Percentiles rank a stretch among this genome's conserved stretches.
These are phyloP conservation scores for Aythya baeri DNA, from an alignment of 2,113 vertebrate genomes.

Conservation along the genomic window DNA sequence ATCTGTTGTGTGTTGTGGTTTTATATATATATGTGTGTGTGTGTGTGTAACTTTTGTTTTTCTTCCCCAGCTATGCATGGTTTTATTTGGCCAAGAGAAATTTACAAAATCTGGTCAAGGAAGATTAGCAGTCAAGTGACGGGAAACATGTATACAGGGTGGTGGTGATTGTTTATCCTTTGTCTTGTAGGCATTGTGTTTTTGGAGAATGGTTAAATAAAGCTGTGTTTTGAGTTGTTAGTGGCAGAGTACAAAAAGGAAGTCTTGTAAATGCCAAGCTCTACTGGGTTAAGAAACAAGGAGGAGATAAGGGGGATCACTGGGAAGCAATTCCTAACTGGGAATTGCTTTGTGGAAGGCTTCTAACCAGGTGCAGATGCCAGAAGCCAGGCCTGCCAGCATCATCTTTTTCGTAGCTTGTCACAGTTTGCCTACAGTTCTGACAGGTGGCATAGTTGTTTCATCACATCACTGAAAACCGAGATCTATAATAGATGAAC, in stretches of 20 bases:
- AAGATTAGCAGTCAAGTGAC: not conserved
- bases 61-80: rapidly evolving
- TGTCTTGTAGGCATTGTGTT: not conserved
- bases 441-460: not conserved
- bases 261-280: not conserved
- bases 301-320: not conserved
- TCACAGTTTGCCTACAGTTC: not conserved
- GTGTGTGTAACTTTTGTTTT: not conserved
- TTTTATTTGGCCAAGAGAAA: not conserved
- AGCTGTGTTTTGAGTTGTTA: not conserved
- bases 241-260: not conserved
- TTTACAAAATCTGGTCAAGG: not conserved
- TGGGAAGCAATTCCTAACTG: not conserved
- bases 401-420: not conserved
- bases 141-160: not conserved
- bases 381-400: not conserved
- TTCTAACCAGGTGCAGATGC: not conserved
- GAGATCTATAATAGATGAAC: not conserved
- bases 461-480: not conserved
- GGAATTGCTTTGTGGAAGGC: not conserved
- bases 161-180: not conserved
- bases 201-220: not conserved
- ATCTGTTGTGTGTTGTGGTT: not conserved
- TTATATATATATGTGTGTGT: too few species aligned
- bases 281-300: not conserved